phyloP scores from a whole-genome alignment of 1,140 invertebrate genomes.

The Zophobas atratus region DNA sequence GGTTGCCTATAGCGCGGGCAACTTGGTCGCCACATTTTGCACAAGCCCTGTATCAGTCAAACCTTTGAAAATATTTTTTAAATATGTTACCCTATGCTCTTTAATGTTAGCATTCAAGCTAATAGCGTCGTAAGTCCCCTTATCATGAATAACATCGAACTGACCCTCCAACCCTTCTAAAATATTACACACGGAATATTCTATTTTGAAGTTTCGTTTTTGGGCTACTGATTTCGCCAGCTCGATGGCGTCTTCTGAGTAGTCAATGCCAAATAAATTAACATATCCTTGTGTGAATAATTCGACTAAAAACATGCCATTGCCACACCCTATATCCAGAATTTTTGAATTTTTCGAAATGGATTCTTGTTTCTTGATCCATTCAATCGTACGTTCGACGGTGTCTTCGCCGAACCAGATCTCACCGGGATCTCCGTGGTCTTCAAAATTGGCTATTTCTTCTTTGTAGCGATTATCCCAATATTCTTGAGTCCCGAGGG shows the following conservation, averaged over 20 bases:
- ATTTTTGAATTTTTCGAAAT: conserved; percentile 70
- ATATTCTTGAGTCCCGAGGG: conserved; percentile 85
- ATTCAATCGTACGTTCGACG: conserved; percentile 81
- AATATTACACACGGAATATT: conserved; percentile 75
- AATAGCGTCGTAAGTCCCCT: conserved; percentile 96
- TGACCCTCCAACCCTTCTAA: conserved; percentile 66
- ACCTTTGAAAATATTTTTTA: conserved; percentile 76
- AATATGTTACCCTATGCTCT: conserved; percentile 78
- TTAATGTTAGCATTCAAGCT: conserved; percentile 81
- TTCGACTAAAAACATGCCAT: conserved; percentile 88
- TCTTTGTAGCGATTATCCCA: conserved; percentile 88
- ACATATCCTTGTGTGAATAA: conserved; percentile 82
- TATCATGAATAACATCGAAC: conserved; percentile 85
- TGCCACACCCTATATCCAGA: conserved; percentile 89
- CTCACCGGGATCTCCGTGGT: conserved; percentile 91
- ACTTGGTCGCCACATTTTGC: too few relatives aligned
- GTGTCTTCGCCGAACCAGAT: conserved; percentile 94
- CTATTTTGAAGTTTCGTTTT: conserved; percentile 72
- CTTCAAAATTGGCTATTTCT: conserved; percentile 88
- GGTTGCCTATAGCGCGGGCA: too few relatives aligned
- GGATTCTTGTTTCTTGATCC: conserved; percentile 70
- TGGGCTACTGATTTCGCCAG: conserved; percentile 79
- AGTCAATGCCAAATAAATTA: conserved; percentile 87
- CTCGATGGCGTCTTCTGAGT: conserved; percentile 83
- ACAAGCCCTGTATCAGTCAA: conserved; percentile 65